Evolutionary conservation across 2,888 invertebrate genomes (phyloP), one percentile per base, ranked within the genome.

Genomic region (Melanotus villosus): DNA sequence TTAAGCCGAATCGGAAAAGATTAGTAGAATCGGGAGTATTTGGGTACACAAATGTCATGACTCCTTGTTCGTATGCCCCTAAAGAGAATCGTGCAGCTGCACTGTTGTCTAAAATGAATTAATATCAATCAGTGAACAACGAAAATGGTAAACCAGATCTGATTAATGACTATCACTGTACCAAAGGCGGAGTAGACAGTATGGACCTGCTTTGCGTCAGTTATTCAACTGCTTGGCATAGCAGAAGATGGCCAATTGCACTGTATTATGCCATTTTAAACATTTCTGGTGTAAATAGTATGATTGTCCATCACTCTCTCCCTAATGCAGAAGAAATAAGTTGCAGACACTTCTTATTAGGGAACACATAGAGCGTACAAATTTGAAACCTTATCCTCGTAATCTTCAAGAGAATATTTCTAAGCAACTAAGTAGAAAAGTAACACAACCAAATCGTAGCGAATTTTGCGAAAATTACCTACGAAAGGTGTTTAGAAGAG

Each of bases 51-150:
- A 50, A 50, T n/a, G 26, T n/a, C n/a, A 30, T 12, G 14, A 50
- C 23, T n/a, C 9, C 23, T 23, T 36, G 36, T 57, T 57, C 57
- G 19, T 57, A 57, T 38, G 43, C 41, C n/a, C 58, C 58, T 4
- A 21, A 41, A 34, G 36, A 32, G 34, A 56, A 56, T 19, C 16
- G 34, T 14, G 16, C 56, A 34, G 36, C 18, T 18, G 18, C 36
- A 34, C 18, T 36, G 34, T 9, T 56, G 6, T 56, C 56, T 34
- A 56, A 30, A 14, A 36, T 56, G 56, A 1, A 18, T 36, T 7
- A 56, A 6, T n/a, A 32, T 56, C 34, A 32, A 18, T 7, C 23
- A 7, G 56, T 56, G 16, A 18, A 56, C 14, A 34, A 34, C 19
- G 34, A 18, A 56, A 36, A 56, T 19, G 12, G 18, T n/a, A 56